These are phyloP conservation scores for Nerophis lumbriciformis DNA, from an alignment of 2,113 vertebrate genomes.

Conservation along the genomic window DNA sequence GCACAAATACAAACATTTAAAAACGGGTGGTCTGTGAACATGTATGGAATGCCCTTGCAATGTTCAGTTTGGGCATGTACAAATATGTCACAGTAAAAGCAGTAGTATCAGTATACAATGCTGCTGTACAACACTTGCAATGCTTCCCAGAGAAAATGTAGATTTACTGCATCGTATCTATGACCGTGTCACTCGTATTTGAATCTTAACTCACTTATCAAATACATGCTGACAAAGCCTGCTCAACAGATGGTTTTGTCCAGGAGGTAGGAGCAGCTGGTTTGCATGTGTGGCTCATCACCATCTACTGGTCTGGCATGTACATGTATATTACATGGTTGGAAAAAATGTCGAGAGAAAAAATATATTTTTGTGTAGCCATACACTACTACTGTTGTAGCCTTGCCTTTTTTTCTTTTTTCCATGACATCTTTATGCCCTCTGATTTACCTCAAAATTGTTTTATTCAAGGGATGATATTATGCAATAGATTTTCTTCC, in stretches of 20 bases:
- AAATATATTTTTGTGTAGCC: no score
- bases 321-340: neutral
- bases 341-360: no score
- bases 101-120: neutral
- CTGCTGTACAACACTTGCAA: neutral
- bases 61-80: neutral
- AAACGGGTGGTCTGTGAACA: neutral
- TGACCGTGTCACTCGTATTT: no score
- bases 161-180: no score
- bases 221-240: neutral
- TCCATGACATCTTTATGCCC: slow-evolving; percentile 21
- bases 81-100: neutral
- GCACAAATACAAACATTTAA: no score
- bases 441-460: slow-evolving; percentile 23
- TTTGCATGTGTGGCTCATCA: neutral
- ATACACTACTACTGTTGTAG: no score
- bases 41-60: neutral
- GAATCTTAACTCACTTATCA: neutral
- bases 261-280: no score
- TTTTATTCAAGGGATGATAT: slow-evolving; percentile 32
- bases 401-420: slow-evolving; percentile 10
- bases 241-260: neutral
- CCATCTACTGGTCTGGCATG: neutral
- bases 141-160: no score
- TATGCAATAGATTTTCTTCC: slow-evolving; percentile 28